Base-by-base conservation (phyloP, 2,113 vertebrate genomes). In the Toxotes jaculatrix region DNA sequence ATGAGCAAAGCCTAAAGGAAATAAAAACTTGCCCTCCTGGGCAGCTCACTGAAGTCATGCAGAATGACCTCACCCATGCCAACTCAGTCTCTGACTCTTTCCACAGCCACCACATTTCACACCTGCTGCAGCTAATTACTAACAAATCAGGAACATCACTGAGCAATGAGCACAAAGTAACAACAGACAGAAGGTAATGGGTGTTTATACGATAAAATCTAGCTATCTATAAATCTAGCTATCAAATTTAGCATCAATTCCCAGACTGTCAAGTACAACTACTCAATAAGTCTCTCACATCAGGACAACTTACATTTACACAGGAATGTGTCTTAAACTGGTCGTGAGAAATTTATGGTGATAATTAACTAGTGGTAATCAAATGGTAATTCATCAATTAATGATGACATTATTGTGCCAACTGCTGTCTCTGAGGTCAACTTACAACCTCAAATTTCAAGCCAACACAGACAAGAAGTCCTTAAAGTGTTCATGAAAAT, bases 61-160 rank as follows among this genome's bases (percentile, higher is more conserved):
- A 61, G 47, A 55, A 87, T 93, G 91, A 92, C 89, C 74, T 92
- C 91, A 92, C 19, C 68, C 0, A 32, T 81, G 80, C 87, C 89
- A 85, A 79, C 49, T 32, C 23, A 13, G 66, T 36, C 45, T 1
- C 3, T 77, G 74, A 87, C 67, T 89, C 71, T 86, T 93, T 91
- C 88, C 87, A 84, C 84, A 79, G 80, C 9, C 79, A 59, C 77
- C 76, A 65, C 11, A 83, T 82, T 85, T 84, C 76, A 89, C 87
- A 89, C 85, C 83, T 88, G 64, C 71, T 53, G 65, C 42, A 77
- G 36, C 69, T 86, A 80, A 74, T 77, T 69, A 38, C 81, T 77
- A 49, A 80, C n/a, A 45, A 75, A 74, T 74, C 34, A 43, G 31
- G 62, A 77, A 61, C 43, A 67, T 65, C 43, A 43, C 3, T 43